Base-by-base conservation (phyloP, 2,113 vertebrate species). In the Pandion haliaetus region DNA sequence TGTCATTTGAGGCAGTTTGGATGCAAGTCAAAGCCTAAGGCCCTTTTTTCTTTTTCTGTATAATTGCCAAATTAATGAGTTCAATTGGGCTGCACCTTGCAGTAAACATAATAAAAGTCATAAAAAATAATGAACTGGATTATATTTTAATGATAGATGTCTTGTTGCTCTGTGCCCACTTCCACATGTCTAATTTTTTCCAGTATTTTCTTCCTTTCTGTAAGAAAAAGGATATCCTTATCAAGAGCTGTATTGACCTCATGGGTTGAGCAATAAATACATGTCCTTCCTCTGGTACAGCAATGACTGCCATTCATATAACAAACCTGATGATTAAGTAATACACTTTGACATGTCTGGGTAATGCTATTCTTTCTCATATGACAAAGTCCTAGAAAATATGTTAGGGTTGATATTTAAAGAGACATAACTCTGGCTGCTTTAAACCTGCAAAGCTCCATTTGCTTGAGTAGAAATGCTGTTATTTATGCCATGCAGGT, bases 1-100 rank as follows among this genome's bases (percentile, higher is more conserved):
- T 95, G 67, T 85, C 80, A 96, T 96, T 96, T 94, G 80, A 95
- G 85, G 93, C 87, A 86, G 90, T 97, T 97, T 97, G 90, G 83
- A 97, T 98, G 95, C 96, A 93, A 93, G 92, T 96, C 94, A 95
- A 95, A 93, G 81, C 96, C 96, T 96, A 86, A 93, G 88, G 96
- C 86, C 85, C 62, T 94, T 94, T 95, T 88, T 93, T 81, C 61
- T 63, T 95, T 93, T 97, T 71, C 83, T 90, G 67, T 91, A 50
- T 97, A 97, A 97, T 96, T 97, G 96, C 95, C 90, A 97, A 96
- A 97, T 97, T 98, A 97, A 97, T 97, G 96, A 97, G 93, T 95
- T 96, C 95, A 96, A 40, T 93, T 97, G 94, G 91, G 71, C 91
- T 96, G 81, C 94, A 95, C 95, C 89, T 96, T 82, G 95, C 94